Percentiles rank a stretch among this genome's conserved stretches.
Evolutionary conservation across 2,888 invertebrate genomes (phyloP).

Genomic region (Drosophila pseudotakahashii): DNA sequence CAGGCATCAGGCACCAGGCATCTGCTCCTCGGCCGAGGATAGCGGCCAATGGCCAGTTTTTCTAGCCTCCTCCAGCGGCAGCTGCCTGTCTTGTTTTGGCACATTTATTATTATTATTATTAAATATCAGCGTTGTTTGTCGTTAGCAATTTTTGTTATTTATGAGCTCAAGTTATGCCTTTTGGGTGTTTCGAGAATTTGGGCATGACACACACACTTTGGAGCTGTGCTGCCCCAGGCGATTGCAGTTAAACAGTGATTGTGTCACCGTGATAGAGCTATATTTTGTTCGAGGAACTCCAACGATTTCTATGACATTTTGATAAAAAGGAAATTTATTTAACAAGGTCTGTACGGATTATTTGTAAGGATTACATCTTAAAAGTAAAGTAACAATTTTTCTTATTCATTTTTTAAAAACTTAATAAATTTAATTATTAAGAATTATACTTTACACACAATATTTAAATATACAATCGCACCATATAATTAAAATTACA

Average conservation of each 20-base stretch:
- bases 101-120: conserved; percentile 75
- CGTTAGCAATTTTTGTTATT: conserved; percentile 76
- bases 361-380: background rate
- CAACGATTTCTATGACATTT: background rate
- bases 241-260: conserved; percentile 22
- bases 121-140: conserved; percentile 75
- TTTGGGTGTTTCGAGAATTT: conserved; percentile 77
- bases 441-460: too few relatives aligned
- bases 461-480: too few relatives aligned
- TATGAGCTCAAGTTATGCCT: conserved; percentile 78
- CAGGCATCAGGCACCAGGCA: conserved; percentile 4
- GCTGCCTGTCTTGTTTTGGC: conserved; percentile 67
- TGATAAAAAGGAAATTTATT: background rate
- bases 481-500: too few relatives aligned
- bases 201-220: conserved; percentile 47
- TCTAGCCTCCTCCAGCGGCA: conserved; percentile 37
- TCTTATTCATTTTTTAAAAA: too few relatives aligned
- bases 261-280: background rate
- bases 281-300: background rate
- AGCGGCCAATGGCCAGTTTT: conserved; percentile 58
- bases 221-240: conserved; percentile 31
- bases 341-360: background rate
- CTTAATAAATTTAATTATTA: too few relatives aligned
- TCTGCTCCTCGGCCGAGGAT: conserved; percentile 31
- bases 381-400: too few relatives aligned